Evolutionary conservation across 2,113 vertebrate genomes (phyloP).

Genomic region (Oncorhynchus mykiss): DNA sequence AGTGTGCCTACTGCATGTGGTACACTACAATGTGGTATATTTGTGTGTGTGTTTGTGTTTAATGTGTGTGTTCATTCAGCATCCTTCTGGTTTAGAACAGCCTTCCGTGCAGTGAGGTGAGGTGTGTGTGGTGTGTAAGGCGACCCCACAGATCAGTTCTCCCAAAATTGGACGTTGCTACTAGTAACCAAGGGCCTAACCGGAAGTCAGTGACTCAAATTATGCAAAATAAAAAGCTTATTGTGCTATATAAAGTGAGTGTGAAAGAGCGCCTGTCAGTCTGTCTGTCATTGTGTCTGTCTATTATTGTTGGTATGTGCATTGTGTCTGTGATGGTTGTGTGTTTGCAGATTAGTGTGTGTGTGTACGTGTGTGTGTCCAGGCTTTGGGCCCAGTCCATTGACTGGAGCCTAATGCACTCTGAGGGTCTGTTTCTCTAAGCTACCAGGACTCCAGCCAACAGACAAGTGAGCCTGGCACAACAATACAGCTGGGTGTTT

Average conservation of each 20-base stretch:
- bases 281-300: neutral
- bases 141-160: conserved; percentile 71
- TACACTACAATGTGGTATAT: too few species aligned
- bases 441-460: conserved; percentile 58
- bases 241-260: neutral
- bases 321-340: neutral
- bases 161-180: conserved; percentile 75
- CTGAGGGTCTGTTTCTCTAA: conserved; percentile 64
- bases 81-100: too few species aligned
- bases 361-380: conserved; percentile 13
- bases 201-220: conserved; percentile 67
- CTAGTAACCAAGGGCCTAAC: conserved; percentile 72
- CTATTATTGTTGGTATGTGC: conserved; percentile 5
- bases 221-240: conserved; percentile 4
- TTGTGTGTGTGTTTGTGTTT: conserved; percentile 18
- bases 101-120: neutral
- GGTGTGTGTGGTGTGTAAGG: conserved; percentile 21
- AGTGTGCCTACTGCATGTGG: too few species aligned
- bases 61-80: neutral
- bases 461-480: conserved; percentile 60
- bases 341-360: conserved; percentile 11
- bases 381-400: conserved; percentile 37
- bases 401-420: conserved; percentile 62
- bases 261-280: conserved; percentile 5
- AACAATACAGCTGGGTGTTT: conserved; percentile 69